These are phyloP conservation scores for Lepidurus apus DNA, from an alignment of 1,140 invertebrate genomes.

Conservation along the genomic window DNA sequence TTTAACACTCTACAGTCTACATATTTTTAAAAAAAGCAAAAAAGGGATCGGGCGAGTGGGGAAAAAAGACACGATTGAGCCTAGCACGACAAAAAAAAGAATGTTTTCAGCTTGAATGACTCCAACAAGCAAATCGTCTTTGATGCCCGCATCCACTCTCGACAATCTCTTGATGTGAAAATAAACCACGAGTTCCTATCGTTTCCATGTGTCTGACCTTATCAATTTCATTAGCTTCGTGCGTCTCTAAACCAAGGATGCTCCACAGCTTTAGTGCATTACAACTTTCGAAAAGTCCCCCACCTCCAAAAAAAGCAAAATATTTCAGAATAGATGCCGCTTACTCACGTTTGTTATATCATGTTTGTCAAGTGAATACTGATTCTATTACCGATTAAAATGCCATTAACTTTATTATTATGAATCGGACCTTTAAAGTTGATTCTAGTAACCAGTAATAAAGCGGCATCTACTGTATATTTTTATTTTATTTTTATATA, in stretches of 20 bases:
- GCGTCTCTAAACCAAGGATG: neutral
- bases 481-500: too few relatives aligned
- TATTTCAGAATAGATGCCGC: too few relatives aligned
- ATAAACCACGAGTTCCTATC: neutral
- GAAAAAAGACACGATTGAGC: neutral
- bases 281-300: neutral
- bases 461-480: too few relatives aligned
- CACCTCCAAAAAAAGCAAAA: neutral
- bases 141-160: constrained; percentile 13
- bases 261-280: neutral
- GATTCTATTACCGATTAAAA: too few relatives aligned
- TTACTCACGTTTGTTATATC: too few relatives aligned
- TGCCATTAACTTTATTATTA: too few relatives aligned
- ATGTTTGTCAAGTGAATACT: too few relatives aligned
- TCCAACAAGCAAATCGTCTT: neutral
- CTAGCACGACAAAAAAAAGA: neutral
- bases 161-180: neutral
- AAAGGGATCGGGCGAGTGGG: neutral
- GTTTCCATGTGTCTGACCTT: constrained; percentile 1
- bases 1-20: neutral
- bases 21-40: neutral
- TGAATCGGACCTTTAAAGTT: too few relatives aligned
- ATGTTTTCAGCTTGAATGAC: neutral
- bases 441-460: too few relatives aligned
- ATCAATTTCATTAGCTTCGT: neutral